phyloP scores from a whole-genome alignment of 2,888 invertebrate species.

The Euplexia lucipara region DNA sequence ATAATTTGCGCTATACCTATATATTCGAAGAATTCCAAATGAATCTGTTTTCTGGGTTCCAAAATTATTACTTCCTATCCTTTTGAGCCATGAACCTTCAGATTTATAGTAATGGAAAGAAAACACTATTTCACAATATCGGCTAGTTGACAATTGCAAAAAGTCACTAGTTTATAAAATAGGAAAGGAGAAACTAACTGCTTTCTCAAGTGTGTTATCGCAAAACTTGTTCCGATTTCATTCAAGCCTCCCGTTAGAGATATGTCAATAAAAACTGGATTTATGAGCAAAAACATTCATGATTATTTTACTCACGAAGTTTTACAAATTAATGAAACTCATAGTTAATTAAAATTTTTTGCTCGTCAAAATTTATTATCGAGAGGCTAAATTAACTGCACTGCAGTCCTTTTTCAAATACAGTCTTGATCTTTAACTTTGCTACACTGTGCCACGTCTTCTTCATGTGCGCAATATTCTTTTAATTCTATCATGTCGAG shows the following conservation, averaged over 20 bases:
- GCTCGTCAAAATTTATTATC: slow-evolving; percentile 10
- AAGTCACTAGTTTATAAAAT: slow-evolving; percentile 59
- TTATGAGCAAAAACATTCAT: slow-evolving; percentile 26
- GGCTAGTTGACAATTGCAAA: slow-evolving; percentile 17
- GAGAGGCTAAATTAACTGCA: slow-evolving; percentile 13
- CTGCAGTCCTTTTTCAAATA: too few species aligned
- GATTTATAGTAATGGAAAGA: not conserved
- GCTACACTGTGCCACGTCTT: too few species aligned
- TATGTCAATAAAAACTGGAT: slow-evolving; percentile 53
- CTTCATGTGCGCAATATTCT: too few species aligned
- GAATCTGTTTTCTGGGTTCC: not conserved
- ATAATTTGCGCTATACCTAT: not conserved
- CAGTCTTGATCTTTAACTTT: too few species aligned
- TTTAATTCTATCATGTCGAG: too few species aligned
- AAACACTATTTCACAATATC: not conserved
- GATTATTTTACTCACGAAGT: not conserved
- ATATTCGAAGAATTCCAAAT: not conserved
- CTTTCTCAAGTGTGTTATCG: slow-evolving; percentile 71
- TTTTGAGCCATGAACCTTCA: too few species aligned
- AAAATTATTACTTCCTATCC: not conserved
- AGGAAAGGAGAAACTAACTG: slow-evolving; percentile 65
- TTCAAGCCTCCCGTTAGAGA: slow-evolving; percentile 55
- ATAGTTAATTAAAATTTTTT: slow-evolving; percentile 5
- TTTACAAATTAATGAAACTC: slow-evolving; percentile 8
- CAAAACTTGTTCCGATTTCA: slow-evolving; percentile 72